These are phyloP conservation scores for Gerris buenoi DNA, from an alignment of 1,140 invertebrate genomes.

Conservation along the genomic window DNA sequence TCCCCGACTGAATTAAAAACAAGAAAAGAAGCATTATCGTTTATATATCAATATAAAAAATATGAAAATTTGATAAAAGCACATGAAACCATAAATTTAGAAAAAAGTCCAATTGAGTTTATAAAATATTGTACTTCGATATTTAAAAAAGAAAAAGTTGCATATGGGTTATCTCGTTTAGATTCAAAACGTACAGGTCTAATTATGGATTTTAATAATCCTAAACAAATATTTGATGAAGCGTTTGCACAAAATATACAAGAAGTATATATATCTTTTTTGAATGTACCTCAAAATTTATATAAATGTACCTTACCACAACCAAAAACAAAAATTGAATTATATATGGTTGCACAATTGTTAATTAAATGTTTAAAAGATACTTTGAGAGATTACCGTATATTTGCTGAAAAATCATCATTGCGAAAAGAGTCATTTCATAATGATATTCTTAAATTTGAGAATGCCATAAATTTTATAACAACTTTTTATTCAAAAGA, in stretches of 20 bases:
- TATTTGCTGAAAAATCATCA: background rate
- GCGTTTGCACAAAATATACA: background rate
- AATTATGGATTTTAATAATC: background rate
- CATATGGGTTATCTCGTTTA: background rate
- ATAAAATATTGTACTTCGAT: background rate
- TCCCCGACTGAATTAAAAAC: background rate
- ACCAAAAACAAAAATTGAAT: background rate
- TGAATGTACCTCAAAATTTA: background rate
- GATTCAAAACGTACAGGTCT: background rate
- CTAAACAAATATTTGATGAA: background rate
- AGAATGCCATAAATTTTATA: background rate
- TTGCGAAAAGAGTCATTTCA: background rate
- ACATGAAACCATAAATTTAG: background rate
- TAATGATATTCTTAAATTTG: background rate
- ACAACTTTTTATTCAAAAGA: background rate
- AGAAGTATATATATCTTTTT: background rate
- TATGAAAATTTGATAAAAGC: background rate
- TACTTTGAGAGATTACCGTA: background rate
- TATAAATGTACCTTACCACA: background rate
- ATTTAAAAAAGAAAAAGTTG: background rate
- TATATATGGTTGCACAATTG: background rate
- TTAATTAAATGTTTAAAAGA: background rate
- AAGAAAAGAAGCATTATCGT: background rate
- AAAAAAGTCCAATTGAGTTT: background rate
- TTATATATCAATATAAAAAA: background rate